Conservation (phyloP, 1,140 invertebrate genomes). For the Planococcus citri region DNA sequence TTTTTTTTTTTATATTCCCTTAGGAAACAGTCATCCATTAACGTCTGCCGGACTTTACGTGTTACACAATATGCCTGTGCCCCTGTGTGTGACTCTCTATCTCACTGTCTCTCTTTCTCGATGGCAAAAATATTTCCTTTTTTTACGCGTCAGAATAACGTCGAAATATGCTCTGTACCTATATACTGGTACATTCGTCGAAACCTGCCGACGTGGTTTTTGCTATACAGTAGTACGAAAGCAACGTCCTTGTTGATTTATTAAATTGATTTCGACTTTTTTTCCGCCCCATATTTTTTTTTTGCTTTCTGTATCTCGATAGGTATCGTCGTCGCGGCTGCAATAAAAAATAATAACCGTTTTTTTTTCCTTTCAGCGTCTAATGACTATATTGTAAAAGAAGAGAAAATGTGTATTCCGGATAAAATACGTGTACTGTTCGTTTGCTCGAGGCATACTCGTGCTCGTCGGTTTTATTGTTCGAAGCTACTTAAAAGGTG, state of each 20-base stretch:
- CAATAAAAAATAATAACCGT: not conserved
- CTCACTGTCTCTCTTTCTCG: too few relatives aligned
- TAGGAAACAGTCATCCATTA: not conserved
- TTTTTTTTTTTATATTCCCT: not conserved
- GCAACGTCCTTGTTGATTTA: not conserved
- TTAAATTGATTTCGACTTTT: not conserved
- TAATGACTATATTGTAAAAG: not conserved
- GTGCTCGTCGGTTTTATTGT: not conserved
- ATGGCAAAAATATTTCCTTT: too few relatives aligned
- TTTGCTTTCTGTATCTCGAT: too few relatives aligned
- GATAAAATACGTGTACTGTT: not conserved
- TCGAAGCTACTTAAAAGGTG: constrained; percentile 2
- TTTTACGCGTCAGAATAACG: not conserved
- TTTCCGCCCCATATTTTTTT: too few relatives aligned
- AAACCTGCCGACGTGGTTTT: too few relatives aligned
- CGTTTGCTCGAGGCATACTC: not conserved
- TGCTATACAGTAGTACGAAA: too few relatives aligned
- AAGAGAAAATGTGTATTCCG: not conserved
- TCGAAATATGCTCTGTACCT: not conserved
- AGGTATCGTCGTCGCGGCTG: not conserved
- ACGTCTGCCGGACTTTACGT: not conserved
- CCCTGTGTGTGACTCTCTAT: not conserved
- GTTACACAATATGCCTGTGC: not conserved
- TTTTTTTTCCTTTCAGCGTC: not conserved
- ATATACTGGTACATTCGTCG: too few relatives aligned